These are phyloP conservation scores for Palloptera scutellata DNA, from an alignment of 2,888 invertebrate genomes.

Conservation along the genomic window DNA sequence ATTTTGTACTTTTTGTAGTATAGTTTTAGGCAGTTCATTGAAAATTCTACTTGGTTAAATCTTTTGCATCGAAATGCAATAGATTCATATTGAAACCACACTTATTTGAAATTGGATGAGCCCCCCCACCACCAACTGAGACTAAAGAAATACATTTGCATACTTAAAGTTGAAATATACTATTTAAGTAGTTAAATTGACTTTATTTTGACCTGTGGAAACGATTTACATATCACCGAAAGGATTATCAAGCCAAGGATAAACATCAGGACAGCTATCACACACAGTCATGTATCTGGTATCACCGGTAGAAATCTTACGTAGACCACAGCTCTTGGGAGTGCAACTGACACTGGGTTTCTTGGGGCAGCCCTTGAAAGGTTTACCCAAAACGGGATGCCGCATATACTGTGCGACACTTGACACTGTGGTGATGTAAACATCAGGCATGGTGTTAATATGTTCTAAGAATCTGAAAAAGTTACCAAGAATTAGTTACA, in stretches of 20 bases:
- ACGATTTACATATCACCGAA: constrained; percentile 53
- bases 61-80: too few species aligned
- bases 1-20: too few species aligned
- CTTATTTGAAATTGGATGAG: too few species aligned
- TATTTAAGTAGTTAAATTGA: too few species aligned
- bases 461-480: constrained; percentile 67
- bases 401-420: constrained; percentile 56
- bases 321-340: constrained; percentile 52
- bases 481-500: background rate
- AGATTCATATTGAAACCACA: too few species aligned
- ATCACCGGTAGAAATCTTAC: constrained; percentile 53
- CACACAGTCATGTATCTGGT: constrained; percentile 67
- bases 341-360: constrained; percentile 49
- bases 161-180: too few species aligned
- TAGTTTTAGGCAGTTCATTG: too few species aligned
- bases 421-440: constrained; percentile 67
- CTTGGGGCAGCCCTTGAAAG: constrained; percentile 54
- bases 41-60: too few species aligned
- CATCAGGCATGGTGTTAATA: constrained; percentile 67
- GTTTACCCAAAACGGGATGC: constrained; percentile 55
- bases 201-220: too few species aligned
- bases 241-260: constrained; percentile 69
- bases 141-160: too few species aligned
- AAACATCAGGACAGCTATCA: constrained; percentile 65
- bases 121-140: too few species aligned